These are phyloP conservation scores for Drosophila limbata DNA, from an alignment of 2,888 invertebrate species.

Conservation along the genomic window DNA sequence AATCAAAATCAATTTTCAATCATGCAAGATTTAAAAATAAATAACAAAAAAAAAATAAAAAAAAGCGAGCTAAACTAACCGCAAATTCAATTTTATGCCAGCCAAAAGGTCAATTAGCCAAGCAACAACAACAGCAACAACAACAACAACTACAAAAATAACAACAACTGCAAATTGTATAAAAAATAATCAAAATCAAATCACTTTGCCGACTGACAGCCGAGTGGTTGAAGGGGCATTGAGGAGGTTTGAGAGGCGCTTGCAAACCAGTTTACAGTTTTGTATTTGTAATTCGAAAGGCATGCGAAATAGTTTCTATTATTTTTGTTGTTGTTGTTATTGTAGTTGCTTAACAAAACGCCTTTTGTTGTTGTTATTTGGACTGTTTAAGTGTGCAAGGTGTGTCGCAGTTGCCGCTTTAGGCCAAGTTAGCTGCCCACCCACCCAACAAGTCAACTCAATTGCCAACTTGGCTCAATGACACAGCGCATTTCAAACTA, in stretches of 20 bases:
- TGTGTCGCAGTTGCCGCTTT: conserved; percentile 62
- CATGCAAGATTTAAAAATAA: conserved; percentile 39
- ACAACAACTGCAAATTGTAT: conserved; percentile 22
- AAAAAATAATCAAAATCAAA: conserved; percentile 58
- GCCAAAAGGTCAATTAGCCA: conserved; percentile 75
- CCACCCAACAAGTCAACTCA: conserved; percentile 49
- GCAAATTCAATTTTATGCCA: conserved; percentile 72
- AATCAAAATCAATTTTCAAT: conserved; percentile 62
- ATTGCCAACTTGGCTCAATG: conserved; percentile 40
- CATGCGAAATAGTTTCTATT: conserved; percentile 52
- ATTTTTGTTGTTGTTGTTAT: conserved; percentile 40
- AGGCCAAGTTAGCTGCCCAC: conserved; percentile 55
- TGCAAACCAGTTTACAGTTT: conserved; percentile 68
- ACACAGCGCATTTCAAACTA: conserved; percentile 29
- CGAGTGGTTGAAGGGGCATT: not conserved
- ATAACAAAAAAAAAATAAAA: conserved; percentile 44
- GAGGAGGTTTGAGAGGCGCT: not conserved
- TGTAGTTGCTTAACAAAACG: conserved; percentile 64
- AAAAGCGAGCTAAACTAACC: conserved; percentile 55
- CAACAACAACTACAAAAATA: conserved; percentile 26
- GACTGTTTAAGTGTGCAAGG: conserved; percentile 60
- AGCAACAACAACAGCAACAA: conserved; percentile 29
- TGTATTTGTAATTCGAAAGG: conserved; percentile 72
- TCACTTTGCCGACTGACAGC: conserved; percentile 59
- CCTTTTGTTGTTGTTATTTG: conserved; percentile 25